Conservation (phyloP, 2,888 invertebrate species). For the Heliconius ethilla region DNA sequence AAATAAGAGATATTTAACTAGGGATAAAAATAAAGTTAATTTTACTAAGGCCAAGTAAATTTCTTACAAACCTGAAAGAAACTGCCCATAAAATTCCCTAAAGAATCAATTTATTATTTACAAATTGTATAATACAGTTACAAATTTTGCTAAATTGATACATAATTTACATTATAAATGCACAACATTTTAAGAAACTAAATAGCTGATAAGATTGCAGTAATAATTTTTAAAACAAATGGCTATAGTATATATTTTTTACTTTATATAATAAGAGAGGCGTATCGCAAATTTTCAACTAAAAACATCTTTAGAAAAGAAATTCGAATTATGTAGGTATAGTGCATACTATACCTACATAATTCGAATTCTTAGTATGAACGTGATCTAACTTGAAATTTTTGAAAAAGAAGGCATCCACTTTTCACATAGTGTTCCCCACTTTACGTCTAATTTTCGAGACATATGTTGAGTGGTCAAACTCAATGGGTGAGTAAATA, state of each 20-base stretch:
- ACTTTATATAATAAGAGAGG: no score
- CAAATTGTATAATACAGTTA: slow-evolving; percentile 9
- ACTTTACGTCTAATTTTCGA: no score
- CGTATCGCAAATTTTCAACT: no score
- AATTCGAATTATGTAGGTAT: no score
- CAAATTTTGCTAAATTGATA: slow-evolving; percentile 6
- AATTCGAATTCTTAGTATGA: background rate
- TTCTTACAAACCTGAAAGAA: background rate
- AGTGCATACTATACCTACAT: background rate
- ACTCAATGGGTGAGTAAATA: no score
- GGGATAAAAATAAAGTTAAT: background rate
- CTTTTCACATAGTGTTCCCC: background rate
- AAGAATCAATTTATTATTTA: slow-evolving; percentile 5
- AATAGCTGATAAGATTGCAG: background rate
- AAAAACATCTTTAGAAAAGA: no score
- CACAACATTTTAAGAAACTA: background rate
- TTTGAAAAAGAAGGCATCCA: background rate
- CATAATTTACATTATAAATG: slow-evolving; percentile 7
- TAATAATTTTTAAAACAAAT: slow-evolving; percentile 1
- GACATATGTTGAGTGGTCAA: background rate
- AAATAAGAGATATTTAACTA: background rate
- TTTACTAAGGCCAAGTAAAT: background rate
- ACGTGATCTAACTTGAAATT: background rate
- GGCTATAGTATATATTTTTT: background rate
- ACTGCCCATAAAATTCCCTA: background rate